Conservation (phyloP, 2,888 invertebrate species). For the Sturmia bella region DNA sequence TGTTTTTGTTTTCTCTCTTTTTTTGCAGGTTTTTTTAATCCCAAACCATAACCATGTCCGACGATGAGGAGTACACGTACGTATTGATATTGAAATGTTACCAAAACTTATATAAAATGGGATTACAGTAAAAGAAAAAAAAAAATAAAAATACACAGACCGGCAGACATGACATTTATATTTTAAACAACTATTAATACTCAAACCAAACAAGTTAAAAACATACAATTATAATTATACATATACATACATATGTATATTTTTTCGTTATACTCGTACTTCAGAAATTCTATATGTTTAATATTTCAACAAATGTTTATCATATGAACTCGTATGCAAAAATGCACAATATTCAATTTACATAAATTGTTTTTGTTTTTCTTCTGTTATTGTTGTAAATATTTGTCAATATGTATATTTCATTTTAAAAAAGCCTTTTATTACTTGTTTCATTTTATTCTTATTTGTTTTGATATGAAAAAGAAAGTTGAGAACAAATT, state of each 20-base stretch:
- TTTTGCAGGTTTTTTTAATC: slow-evolving; percentile 85
- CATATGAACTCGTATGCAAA: slow-evolving; percentile 19
- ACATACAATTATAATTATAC: slow-evolving; percentile 17
- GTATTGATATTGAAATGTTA: slow-evolving; percentile 82
- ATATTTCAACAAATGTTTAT: slow-evolving; percentile 9
- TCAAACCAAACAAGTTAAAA: slow-evolving; percentile 52
- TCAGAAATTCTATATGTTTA: background rate
- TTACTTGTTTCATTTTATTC: background rate
- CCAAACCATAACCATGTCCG: slow-evolving; percentile 91
- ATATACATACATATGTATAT: too few relatives aligned
- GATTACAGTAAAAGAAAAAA: slow-evolving; percentile 13
- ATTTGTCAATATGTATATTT: slow-evolving; percentile 22
- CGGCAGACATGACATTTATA: slow-evolving; percentile 47
- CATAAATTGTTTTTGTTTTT: background rate
- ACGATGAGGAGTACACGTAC: slow-evolving; percentile 98
- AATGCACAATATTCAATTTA: slow-evolving; percentile 24
- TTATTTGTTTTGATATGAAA: slow-evolving; percentile 7
- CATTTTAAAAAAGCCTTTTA: slow-evolving; percentile 6
- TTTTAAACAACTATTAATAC: slow-evolving; percentile 33
- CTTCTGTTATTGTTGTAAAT: slow-evolving; percentile 20
- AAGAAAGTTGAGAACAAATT: background rate
- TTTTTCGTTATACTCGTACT: slow-evolving; percentile 2
- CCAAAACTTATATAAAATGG: slow-evolving; percentile 38
- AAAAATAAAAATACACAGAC: slow-evolving; percentile 28
- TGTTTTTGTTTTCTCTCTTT: slow-evolving; percentile 56